Conservation (phyloP, 2,888 invertebrate species). For the Priocnemis perturbator region DNA sequence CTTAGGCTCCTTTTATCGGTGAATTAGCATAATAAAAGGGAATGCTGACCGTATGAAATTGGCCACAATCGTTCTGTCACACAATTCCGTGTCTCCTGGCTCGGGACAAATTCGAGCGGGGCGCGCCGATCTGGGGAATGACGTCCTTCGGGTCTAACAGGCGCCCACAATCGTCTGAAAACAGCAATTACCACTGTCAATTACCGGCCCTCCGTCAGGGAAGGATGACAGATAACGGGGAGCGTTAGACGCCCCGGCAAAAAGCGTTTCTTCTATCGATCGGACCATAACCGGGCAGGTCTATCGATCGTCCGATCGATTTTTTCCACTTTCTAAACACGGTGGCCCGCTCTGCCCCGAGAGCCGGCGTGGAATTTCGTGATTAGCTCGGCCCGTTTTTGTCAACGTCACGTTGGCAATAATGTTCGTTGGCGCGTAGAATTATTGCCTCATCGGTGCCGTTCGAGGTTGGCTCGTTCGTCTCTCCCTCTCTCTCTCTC, state of each 20-base stretch:
- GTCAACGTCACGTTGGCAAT: slow-evolving; percentile 66
- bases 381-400: slow-evolving; percentile 63
- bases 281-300: not conserved
- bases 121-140: no score
- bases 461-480: slow-evolving; percentile 28
- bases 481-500: slow-evolving; percentile 14
- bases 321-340: slow-evolving; percentile 72
- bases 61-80: no score
- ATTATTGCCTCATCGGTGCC: slow-evolving; percentile 62
- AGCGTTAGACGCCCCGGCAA: slow-evolving; percentile 3
- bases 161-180: no score
- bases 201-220: slow-evolving; percentile 1
- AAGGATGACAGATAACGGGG: slow-evolving; percentile 3
- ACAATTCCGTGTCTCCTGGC: no score
- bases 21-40: no score
- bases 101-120: no score
- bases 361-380: slow-evolving; percentile 63
- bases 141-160: no score
- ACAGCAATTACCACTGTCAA: slow-evolving; percentile 1
- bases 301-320: slow-evolving; percentile 39
- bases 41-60: no score
- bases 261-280: no score
- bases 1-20: no score
- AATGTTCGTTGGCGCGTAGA: slow-evolving; percentile 72
- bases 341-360: slow-evolving; percentile 51